phyloP scores from a whole-genome alignment of 2,797 vertebrate species.

The Pseudomugil tenellus region DNA sequence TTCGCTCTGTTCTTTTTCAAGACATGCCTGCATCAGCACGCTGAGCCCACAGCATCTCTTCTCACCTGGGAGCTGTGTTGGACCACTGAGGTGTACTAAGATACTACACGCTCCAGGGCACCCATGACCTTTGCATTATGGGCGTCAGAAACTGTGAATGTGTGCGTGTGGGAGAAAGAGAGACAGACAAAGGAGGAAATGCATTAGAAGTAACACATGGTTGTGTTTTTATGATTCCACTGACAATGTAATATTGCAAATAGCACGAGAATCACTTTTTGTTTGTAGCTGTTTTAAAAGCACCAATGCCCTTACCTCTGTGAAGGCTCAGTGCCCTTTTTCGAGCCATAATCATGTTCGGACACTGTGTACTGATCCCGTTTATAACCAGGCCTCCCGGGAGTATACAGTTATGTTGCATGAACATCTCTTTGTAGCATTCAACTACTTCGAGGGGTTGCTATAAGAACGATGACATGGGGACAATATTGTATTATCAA shows the following conservation, averaged over 20 bases:
- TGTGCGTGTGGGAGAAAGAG: slow-evolving; percentile 13
- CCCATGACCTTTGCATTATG: slow-evolving; percentile 77
- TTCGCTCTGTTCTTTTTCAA: slow-evolving; percentile 59
- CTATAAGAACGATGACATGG: slow-evolving; percentile 51
- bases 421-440: slow-evolving; percentile 50
- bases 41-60: slow-evolving; percentile 74
- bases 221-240: slow-evolving; percentile 55
- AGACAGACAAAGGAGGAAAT: slow-evolving; percentile 35
- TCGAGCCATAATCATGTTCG: slow-evolving; percentile 49
- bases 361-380: slow-evolving; percentile 37
- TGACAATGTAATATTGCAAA: slow-evolving; percentile 61
- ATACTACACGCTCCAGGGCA: slow-evolving; percentile 75
- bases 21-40: slow-evolving; percentile 76
- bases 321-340: slow-evolving; percentile 51
- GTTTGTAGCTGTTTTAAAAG: slow-evolving; percentile 56
- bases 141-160: slow-evolving; percentile 53
- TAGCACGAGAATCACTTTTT: slow-evolving; percentile 52
- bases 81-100: slow-evolving; percentile 79
- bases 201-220: slow-evolving; percentile 39
- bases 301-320: slow-evolving; percentile 48
- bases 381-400: slow-evolving; percentile 53
- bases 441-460: slow-evolving; percentile 45
- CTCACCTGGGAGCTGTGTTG: slow-evolving; percentile 77
- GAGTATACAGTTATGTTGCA: slow-evolving; percentile 35
- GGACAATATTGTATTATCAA: slow-evolving; percentile 15